Conservation (phyloP, 1,140 invertebrate species). For the Sipha flava region DNA sequence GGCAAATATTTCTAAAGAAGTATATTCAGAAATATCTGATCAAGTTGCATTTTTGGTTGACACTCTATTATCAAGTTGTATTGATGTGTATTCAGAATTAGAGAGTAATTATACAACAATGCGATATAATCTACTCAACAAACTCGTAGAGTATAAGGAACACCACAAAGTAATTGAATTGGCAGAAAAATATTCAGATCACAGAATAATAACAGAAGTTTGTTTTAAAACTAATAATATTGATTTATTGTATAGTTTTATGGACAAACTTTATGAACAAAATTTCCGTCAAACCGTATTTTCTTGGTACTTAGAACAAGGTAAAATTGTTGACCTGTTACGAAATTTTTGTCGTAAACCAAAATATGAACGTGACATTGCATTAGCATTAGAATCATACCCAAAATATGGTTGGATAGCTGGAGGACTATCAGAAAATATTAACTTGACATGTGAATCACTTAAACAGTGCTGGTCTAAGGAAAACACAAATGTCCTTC, state of each 20-base stretch:
- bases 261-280: conserved; percentile 13
- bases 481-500: not conserved
- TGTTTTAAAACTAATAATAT: conserved; percentile 16
- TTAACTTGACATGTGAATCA: not conserved
- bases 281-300: conserved; percentile 22
- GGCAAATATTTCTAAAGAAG: conserved; percentile 10
- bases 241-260: conserved; percentile 20
- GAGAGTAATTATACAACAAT: not conserved
- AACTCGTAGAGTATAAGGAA: not conserved
- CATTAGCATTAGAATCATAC: conserved; percentile 2
- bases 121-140: not conserved
- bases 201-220: conserved; percentile 10
- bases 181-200: conserved; percentile 17
- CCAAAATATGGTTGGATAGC: conserved; percentile 31
- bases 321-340: conserved; percentile 12
- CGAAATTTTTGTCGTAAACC: conserved; percentile 17
- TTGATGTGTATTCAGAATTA: not conserved
- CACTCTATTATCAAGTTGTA: not conserved
- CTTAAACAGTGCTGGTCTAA: conserved; percentile 4
- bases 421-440: conserved; percentile 4
- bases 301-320: conserved; percentile 20
- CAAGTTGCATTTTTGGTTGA: conserved; percentile 10
- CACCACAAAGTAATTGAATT: conserved; percentile 20
- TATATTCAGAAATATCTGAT: conserved; percentile 18
- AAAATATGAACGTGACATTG: conserved; percentile 16